Conservation (phyloP, 2,113 vertebrate genomes). For the Chroicocephalus ridibundus region DNA sequence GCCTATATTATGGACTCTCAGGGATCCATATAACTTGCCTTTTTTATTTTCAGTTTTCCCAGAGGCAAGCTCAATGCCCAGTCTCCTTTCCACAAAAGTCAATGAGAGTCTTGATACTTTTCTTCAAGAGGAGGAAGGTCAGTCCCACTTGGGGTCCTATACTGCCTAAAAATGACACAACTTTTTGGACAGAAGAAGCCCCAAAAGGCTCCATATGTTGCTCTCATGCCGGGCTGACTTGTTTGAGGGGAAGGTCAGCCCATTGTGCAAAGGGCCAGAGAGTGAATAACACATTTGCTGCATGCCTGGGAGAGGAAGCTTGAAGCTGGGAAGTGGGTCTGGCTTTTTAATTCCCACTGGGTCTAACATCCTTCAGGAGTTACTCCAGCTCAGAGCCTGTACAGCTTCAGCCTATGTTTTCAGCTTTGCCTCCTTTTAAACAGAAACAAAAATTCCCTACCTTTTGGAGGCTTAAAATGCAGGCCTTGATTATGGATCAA, state of each 20-base stretch:
- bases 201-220: not conserved
- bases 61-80: not conserved
- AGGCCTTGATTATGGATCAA: not conserved
- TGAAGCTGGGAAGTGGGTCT: not conserved
- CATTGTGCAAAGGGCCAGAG: not conserved
- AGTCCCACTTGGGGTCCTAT: not conserved
- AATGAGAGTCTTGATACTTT: not conserved
- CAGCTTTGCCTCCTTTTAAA: not conserved
- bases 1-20: not conserved
- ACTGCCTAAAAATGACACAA: conserved; percentile 17
- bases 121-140: not conserved
- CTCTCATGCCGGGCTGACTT: conserved; percentile 12
- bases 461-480: not conserved
- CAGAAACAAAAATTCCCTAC: not conserved
- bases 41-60: not conserved
- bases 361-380: not conserved
- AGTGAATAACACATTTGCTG: conserved; percentile 3
- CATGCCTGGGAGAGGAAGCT: conserved; percentile 4
- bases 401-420: not conserved
- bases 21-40: not conserved
- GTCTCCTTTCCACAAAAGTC: not conserved
- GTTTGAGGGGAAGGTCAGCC: conserved; percentile 4
- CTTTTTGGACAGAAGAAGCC: not conserved
- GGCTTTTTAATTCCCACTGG: not conserved
- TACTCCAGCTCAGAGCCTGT: not conserved